Percentiles rank a stretch among this genome's conserved stretches.
Conservation (phyloP, 2,797 vertebrate genomes). For the Nannoperca australis region DNA sequence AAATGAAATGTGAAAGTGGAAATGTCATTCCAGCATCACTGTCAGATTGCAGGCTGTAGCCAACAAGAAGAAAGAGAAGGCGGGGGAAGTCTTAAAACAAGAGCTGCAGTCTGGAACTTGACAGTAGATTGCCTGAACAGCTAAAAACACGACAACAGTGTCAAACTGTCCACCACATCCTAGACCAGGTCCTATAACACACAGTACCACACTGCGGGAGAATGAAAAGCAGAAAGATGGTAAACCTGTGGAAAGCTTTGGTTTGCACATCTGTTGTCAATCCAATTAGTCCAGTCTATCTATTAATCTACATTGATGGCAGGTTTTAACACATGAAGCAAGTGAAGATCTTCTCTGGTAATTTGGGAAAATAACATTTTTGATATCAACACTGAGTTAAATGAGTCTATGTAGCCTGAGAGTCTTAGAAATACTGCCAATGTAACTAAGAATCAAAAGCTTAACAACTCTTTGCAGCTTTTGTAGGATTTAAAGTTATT, state of each 20-base stretch:
- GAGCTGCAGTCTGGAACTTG: constrained; percentile 17
- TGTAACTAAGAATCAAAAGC: not conserved
- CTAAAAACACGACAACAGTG: constrained; percentile 32
- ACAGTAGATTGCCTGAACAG: not conserved
- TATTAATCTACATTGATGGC: not conserved
- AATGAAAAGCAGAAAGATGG: not conserved
- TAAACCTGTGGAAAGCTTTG: not conserved
- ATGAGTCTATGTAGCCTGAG: not conserved
- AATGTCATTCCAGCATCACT: not conserved
- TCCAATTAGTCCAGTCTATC: not conserved
- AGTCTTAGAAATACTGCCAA: not conserved
- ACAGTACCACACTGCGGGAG: not conserved
- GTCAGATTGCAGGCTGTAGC: not conserved
- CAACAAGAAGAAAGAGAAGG: not conserved
- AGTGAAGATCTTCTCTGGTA: not conserved
- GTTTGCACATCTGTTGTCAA: constrained; percentile 11
- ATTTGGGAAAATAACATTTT: not conserved
- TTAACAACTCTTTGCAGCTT: not conserved
- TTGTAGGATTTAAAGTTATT: not conserved
- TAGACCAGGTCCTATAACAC: not conserved
- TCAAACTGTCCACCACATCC: constrained; percentile 31
- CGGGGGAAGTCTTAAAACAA: not conserved
- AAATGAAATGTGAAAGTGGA: constrained; percentile 7
- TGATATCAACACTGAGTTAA: not conserved
- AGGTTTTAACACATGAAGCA: not conserved